Conservation (phyloP, 1,140 invertebrate species). For the Drosophila rhopaloa region DNA sequence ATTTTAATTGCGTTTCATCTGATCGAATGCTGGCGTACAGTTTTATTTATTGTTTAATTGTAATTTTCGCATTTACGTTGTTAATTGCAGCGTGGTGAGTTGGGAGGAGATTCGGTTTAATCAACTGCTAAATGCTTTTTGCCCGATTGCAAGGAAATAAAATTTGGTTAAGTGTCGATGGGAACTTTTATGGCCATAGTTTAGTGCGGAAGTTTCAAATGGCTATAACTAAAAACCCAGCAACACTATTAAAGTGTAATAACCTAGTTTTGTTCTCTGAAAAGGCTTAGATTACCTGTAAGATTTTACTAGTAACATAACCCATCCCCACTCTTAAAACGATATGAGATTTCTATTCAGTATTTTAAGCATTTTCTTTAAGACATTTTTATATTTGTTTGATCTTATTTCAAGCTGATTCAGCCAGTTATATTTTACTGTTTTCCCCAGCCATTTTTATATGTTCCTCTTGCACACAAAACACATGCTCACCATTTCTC, state of each 20-base stretch:
- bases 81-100: constrained; percentile 23
- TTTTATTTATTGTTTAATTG: constrained; percentile 54
- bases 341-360: background rate
- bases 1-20: constrained; percentile 54
- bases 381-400: background rate
- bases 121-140: constrained; percentile 35
- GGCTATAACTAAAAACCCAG: background rate
- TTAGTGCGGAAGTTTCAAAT: background rate
- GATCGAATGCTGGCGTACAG: constrained; percentile 48
- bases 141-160: background rate
- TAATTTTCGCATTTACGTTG: constrained; percentile 47
- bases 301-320: background rate
- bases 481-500: constrained; percentile 56
- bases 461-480: constrained; percentile 22
- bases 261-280: background rate
- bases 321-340: background rate
- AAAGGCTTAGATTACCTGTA: background rate
- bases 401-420: constrained; percentile 31
- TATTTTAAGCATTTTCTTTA: background rate
- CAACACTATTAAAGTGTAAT: background rate
- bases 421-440: constrained; percentile 45
- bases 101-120: constrained; percentile 30
- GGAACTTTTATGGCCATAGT: background rate
- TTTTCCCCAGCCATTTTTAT: constrained; percentile 14
- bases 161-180: constrained; percentile 3